Evolutionary conservation across 2,888 invertebrate species (phyloP), one percentile per base, ranked within the genome.

Genomic region (Papilio gigon): DNA sequence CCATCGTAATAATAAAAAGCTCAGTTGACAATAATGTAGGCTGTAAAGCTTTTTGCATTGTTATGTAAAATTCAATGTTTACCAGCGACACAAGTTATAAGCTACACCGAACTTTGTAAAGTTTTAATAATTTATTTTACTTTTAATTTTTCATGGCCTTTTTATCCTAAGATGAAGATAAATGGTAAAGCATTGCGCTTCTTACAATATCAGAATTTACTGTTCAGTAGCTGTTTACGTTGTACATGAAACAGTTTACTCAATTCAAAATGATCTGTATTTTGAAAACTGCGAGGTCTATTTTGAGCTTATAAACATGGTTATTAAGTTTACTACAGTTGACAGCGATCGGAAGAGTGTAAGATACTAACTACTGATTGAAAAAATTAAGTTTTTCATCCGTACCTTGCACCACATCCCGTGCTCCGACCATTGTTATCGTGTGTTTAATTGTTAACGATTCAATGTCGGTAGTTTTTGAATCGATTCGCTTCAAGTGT

Each of bases 361-460:
- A n/a, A n/a, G n/a, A n/a, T n/a, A n/a, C n/a, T n/a, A n/a, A n/a
- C n/a, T n/a, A n/a, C n/a, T n/a, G n/a, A n/a, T 35, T 35, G 11
- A 6, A 35, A n/a, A 4, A n/a, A 40, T n/a, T 9, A n/a, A 42
- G 17, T 14, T 37, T 56, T 53, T 42, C 53, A 71, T 74, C 72
- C 72, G 33, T 80, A 42, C 71, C 78, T 84, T 80, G 72, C 37
- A 71, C 76, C 75, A 70, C 22, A 17, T 67, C 25, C 9, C 42
- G 27, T 72, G 56, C 74, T 79, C 74, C 75, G 78, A 79, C 82
- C 84, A 84, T 89, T 90, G 88, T 89, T 85, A 85, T 81, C 83
- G 82, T 84, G 78, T 89, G 84, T 86, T 87, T 88, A 84, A 89
- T 90, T 90, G 89, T 90, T 86, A 86, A 81, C 82, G 81, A 89